Evolutionary conservation across 2,888 invertebrate genomes (phyloP).

Genomic region (Bellardia pandia): DNA sequence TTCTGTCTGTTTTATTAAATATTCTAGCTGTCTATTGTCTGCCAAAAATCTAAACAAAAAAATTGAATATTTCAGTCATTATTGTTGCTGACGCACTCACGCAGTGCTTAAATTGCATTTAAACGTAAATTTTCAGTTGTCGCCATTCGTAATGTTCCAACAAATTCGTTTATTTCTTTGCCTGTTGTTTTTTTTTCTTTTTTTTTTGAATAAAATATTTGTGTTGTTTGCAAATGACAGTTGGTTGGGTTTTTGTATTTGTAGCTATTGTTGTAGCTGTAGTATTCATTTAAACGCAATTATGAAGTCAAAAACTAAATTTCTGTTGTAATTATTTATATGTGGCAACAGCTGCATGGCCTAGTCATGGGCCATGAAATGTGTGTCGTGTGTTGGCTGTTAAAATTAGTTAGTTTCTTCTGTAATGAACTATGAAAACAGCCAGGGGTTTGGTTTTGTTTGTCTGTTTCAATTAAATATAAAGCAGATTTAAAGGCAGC

Average conservation of each 20-base stretch:
- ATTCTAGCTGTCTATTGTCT: background rate
- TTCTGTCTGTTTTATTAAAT: background rate
- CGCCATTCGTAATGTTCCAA: background rate
- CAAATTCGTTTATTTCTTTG: background rate
- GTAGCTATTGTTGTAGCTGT: background rate
- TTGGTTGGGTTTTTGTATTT: background rate
- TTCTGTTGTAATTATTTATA: slow-evolving; percentile 12
- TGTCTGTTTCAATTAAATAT: background rate
- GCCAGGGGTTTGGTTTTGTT: background rate
- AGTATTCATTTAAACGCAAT: slow-evolving; percentile 43
- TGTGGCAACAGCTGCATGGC: background rate
- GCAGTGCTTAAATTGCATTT: slow-evolving; percentile 58
- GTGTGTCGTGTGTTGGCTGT: background rate
- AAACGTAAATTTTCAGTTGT: slow-evolving; percentile 47
- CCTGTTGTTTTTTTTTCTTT: background rate
- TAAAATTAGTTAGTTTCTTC: background rate
- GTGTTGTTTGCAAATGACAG: background rate
- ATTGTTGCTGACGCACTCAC: slow-evolving; percentile 48
- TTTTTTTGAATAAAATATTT: background rate
- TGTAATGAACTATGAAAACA: background rate
- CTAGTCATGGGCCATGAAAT: background rate
- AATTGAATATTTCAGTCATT: slow-evolving; percentile 31
- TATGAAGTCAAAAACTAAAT: slow-evolving; percentile 44
- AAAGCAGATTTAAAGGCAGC: background rate
- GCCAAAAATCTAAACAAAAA: slow-evolving; percentile 2